A percentile compares a stretch with the other conserved stretches of the same genome.
Evolutionary conservation across 2,888 invertebrate genomes (phyloP).

Genomic region (Melikaiella ostensackeni): DNA sequence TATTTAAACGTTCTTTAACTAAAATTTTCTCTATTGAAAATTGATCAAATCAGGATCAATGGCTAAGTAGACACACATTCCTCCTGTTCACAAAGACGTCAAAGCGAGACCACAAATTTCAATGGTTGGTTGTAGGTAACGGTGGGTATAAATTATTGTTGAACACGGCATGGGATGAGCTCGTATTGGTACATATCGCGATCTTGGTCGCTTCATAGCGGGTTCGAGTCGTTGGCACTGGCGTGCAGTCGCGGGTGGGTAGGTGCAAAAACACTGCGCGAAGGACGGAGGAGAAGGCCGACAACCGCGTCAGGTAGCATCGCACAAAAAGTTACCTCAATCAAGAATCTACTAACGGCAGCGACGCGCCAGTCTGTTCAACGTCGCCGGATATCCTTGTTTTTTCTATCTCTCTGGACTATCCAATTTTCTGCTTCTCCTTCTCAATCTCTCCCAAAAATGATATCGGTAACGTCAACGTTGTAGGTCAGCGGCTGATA

Average conservation of each 20-base stretch:
- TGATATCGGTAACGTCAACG: neutral
- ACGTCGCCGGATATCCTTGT: slow-evolving; percentile 55
- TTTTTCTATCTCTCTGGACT: slow-evolving; percentile 43
- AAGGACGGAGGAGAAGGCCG: slow-evolving; percentile 53
- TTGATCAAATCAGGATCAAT: slow-evolving; percentile 26
- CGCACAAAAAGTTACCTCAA: slow-evolving; percentile 58
- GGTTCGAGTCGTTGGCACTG: slow-evolving; percentile 28
- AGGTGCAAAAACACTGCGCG: slow-evolving; percentile 50
- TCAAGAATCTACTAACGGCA: slow-evolving; percentile 51
- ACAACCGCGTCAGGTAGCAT: slow-evolving; percentile 49
- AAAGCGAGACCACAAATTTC: slow-evolving; percentile 62
- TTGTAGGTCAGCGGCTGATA: neutral
- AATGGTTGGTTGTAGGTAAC: slow-evolving; percentile 54
- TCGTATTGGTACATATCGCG: slow-evolving; percentile 52
- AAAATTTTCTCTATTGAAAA: slow-evolving; percentile 6
- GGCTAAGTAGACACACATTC: slow-evolving; percentile 54
- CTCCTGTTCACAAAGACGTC: slow-evolving; percentile 63
- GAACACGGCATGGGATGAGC: slow-evolving; percentile 46
- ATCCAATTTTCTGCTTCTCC: neutral
- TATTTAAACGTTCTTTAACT: neutral
- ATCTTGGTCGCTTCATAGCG: slow-evolving; percentile 46
- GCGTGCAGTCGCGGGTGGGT: slow-evolving; percentile 52
- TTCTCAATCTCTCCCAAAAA: neutral
- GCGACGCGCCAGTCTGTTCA: slow-evolving; percentile 47
- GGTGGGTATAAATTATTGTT: slow-evolving; percentile 61